These are phyloP conservation scores for Sarcophaga variegata DNA, from an alignment of 2,888 invertebrate genomes.

Conservation along the genomic window DNA sequence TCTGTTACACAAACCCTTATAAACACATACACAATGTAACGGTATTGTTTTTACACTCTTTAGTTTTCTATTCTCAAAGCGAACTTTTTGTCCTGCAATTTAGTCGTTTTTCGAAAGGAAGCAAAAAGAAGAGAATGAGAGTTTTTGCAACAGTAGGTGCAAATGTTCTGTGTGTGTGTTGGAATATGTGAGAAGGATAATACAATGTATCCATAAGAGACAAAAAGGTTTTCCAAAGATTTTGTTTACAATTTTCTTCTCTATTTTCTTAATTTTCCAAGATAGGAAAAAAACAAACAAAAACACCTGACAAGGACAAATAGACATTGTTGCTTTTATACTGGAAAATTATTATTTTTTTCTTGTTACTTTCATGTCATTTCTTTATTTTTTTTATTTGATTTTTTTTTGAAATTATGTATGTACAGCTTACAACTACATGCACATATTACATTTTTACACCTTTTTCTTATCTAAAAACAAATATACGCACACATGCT, in stretches of 20 bases:
- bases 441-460: slow-evolving; percentile 25
- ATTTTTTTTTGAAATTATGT: neutral
- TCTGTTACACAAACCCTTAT: neutral
- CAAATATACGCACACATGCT: neutral
- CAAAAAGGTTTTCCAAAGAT: neutral
- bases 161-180: neutral
- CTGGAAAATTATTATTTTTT: slow-evolving; percentile 40
- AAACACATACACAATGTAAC: neutral
- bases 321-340: slow-evolving; percentile 40
- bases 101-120: neutral
- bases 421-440: neutral
- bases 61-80: neutral
- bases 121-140: no score
- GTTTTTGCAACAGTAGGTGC: neutral
- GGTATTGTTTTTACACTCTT: neutral
- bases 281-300: neutral
- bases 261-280: slow-evolving; percentile 2
- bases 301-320: slow-evolving; percentile 51
- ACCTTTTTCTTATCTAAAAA: slow-evolving; percentile 34
- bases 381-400: neutral
- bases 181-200: neutral
- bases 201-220: slow-evolving; percentile 13
- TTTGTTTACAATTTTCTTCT: slow-evolving; percentile 7
- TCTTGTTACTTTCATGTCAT: neutral
- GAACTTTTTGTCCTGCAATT: neutral